These are phyloP conservation scores for Calypte anna DNA, from an alignment of 2,113 vertebrate genomes.

Conservation along the genomic window DNA sequence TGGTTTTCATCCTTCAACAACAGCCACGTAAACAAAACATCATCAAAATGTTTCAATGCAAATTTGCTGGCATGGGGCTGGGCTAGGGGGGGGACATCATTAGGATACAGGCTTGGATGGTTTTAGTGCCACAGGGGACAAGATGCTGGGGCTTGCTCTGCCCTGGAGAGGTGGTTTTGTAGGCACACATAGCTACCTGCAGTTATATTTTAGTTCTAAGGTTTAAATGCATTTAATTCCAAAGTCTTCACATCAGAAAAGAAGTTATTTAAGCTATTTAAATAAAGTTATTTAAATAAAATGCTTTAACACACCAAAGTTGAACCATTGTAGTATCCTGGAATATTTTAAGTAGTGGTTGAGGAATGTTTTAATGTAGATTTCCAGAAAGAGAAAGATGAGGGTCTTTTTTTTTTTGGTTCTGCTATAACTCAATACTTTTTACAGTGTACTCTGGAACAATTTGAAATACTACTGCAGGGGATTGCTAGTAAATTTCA, in stretches of 20 bases:
- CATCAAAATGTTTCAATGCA: constrained; percentile 60
- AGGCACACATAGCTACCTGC: neutral
- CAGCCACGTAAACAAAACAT: constrained; percentile 21
- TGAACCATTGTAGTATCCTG: neutral
- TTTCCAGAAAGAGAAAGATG: neutral
- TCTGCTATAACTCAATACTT: constrained; percentile 9
- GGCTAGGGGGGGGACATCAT: neutral
- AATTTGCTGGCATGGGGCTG: neutral
- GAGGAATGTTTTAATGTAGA: neutral
- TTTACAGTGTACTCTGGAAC: neutral
- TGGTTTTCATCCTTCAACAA: neutral
- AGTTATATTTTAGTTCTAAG: neutral
- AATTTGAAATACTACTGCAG: constrained; percentile 47
- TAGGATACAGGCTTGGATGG: neutral
- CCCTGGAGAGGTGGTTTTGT: neutral
- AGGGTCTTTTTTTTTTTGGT: neutral
- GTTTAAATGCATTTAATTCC: neutral
- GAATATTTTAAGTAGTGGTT: neutral
- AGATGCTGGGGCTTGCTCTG: neutral
- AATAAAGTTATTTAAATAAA: neutral
- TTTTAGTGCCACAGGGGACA: too few species aligned
- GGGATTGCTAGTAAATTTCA: constrained; percentile 26
- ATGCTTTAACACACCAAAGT: neutral
- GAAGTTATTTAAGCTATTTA: neutral
- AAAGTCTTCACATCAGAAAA: neutral